Evolutionary conservation across 2,797 vertebrate genomes (phyloP).

Genomic region (Fundulus diaphanus): DNA sequence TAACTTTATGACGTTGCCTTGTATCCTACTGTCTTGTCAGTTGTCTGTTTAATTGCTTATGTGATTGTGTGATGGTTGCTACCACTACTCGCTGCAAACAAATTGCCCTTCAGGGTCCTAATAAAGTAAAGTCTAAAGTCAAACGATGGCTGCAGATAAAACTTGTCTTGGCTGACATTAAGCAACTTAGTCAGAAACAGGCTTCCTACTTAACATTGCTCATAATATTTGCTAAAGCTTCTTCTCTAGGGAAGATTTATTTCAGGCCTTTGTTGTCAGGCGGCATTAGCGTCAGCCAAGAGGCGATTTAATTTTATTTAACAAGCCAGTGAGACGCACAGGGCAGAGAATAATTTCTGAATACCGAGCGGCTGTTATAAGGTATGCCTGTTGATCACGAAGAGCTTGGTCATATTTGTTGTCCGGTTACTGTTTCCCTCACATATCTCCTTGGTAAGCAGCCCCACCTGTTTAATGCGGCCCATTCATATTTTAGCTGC

Average conservation of each 20-base stretch:
- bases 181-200: not conserved
- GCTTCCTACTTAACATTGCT: not conserved
- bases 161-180: not conserved
- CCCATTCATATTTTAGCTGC: constrained; percentile 44
- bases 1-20: too few species aligned
- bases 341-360: constrained; percentile 7
- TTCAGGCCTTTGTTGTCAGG: constrained; percentile 1
- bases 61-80: too few species aligned
- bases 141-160: not conserved
- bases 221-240: not conserved
- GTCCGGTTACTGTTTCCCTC: constrained; percentile 36
- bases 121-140: too few species aligned
- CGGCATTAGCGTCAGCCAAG: not conserved
- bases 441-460: constrained; percentile 19
- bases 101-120: too few species aligned
- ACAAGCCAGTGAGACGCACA: not conserved
- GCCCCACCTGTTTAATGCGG: constrained; percentile 16
- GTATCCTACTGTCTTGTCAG: too few species aligned
- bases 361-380: too few species aligned
- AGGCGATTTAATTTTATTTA: not conserved
- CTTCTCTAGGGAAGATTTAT: constrained; percentile 2
- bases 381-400: not conserved
- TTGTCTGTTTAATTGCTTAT: too few species aligned
- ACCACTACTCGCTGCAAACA: too few species aligned
- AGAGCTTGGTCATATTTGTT: constrained; percentile 20